phyloP scores from a whole-genome alignment of 92 coral and sea anemone genomes.

The Galaxea fascicularis region DNA sequence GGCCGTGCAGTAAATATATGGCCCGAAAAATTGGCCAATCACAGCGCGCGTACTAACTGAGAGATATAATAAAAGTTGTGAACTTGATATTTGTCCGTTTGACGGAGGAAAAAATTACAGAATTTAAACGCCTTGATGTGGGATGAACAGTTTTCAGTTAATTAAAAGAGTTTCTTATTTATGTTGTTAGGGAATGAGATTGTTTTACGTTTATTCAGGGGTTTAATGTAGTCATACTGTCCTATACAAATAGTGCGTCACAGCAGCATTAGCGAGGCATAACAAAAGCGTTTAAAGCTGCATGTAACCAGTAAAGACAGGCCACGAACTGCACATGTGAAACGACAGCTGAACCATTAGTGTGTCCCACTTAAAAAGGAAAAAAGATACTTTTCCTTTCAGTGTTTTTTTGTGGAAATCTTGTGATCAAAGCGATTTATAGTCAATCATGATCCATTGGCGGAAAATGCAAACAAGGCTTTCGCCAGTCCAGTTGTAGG shows the following conservation, averaged over 20 bases:
- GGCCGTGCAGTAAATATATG: too few relatives aligned
- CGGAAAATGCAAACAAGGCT: background rate
- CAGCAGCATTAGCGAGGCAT: background rate
- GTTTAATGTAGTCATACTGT: background rate
- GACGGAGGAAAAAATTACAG: background rate
- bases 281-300: slow-evolving; percentile 24
- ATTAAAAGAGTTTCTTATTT: background rate
- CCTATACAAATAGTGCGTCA: slow-evolving; percentile 36
- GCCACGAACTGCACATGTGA: background rate
- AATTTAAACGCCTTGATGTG: too few relatives aligned
- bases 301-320: background rate
- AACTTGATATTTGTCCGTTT: background rate
- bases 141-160: too few relatives aligned
- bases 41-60: too few relatives aligned
- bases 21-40: too few relatives aligned
- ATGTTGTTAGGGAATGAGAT: slow-evolving; percentile 4
- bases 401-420: background rate
- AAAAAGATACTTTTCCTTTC: background rate
- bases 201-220: background rate
- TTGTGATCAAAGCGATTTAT: too few relatives aligned
- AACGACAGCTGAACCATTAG: slow-evolving; percentile 1
- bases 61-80: too few relatives aligned
- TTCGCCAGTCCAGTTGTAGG: too few relatives aligned
- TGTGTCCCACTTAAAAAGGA: slow-evolving; percentile 3
- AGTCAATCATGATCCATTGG: background rate